These are phyloP conservation scores for Sebastiscus albofasciatus DNA, from an alignment of 2,797 vertebrate species.

Conservation along the genomic window DNA sequence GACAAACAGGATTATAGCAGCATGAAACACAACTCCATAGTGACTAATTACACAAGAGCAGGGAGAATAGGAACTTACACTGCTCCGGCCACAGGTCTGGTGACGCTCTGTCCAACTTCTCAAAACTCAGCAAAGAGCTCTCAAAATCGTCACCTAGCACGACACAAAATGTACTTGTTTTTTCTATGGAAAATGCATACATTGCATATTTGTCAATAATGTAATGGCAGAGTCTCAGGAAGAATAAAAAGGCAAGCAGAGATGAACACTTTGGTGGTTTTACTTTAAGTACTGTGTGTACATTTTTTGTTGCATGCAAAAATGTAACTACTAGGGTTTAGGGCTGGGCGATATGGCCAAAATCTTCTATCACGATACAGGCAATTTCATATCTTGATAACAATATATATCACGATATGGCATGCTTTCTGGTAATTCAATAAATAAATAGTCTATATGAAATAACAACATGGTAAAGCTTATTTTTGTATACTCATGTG, in stretches of 20 bases:
- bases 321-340: neutral
- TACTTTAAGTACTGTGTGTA: neutral
- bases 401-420: too few species aligned
- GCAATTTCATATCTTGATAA: too few species aligned
- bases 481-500: too few species aligned
- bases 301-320: neutral
- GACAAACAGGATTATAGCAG: slow-evolving; percentile 16
- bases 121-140: slow-evolving; percentile 94
- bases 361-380: too few species aligned
- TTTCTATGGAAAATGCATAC: neutral
- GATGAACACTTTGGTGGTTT: neutral
- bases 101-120: slow-evolving; percentile 96
- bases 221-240: neutral
- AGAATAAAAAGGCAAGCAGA: neutral
- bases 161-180: neutral
- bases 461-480: too few species aligned
- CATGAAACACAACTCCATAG: neutral
- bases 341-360: too few species aligned
- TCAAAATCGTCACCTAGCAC: slow-evolving; percentile 91
- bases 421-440: too few species aligned
- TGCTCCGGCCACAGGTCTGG: slow-evolving; percentile 98
- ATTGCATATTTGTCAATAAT: neutral
- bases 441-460: too few species aligned
- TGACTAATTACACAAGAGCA: neutral
- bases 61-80: slow-evolving; percentile 80